These are phyloP conservation scores for Parnassius apollo DNA, from an alignment of 2,888 invertebrate species.

Conservation along the genomic window DNA sequence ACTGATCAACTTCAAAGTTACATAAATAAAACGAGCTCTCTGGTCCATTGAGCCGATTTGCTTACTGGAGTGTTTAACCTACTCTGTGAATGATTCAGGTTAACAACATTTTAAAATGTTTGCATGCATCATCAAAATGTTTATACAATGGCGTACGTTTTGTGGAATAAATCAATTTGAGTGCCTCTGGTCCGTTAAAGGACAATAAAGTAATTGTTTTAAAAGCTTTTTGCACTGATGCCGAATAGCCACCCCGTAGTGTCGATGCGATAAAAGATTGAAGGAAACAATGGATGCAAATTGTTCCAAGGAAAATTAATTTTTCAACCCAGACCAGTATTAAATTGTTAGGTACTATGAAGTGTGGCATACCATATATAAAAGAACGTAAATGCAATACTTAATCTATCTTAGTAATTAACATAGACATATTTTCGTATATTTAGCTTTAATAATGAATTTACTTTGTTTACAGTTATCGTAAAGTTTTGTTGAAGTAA, in stretches of 20 bases:
- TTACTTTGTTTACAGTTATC: background rate
- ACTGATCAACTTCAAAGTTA: slow-evolving; percentile 71
- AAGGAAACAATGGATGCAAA: slow-evolving; percentile 16
- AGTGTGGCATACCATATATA: too few species aligned
- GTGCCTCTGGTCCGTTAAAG: slow-evolving; percentile 44
- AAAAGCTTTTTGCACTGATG: slow-evolving; percentile 60
- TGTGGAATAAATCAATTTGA: slow-evolving; percentile 43
- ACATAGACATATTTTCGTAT: too few species aligned
- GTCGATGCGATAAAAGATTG: slow-evolving; percentile 35
- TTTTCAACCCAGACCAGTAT: background rate
- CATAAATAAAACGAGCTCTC: slow-evolving; percentile 57
- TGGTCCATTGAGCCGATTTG: slow-evolving; percentile 51
- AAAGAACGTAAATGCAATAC: too few species aligned
- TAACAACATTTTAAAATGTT: slow-evolving; percentile 28
- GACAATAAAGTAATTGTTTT: slow-evolving; percentile 63
- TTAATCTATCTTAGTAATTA: too few species aligned
- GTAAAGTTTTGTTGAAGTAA: too few species aligned
- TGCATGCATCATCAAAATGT: slow-evolving; percentile 15
- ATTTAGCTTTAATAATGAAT: background rate
- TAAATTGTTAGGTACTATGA: too few species aligned
- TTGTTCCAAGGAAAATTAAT: slow-evolving; percentile 7
- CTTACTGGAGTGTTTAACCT: slow-evolving; percentile 36
- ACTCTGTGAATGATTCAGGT: slow-evolving; percentile 36
- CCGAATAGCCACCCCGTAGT: slow-evolving; percentile 46
- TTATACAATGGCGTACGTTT: slow-evolving; percentile 27